Evolutionary conservation across 1,140 invertebrate species (phyloP), one percentile per base, ranked within the genome.

Genomic region (Megalopta genalis): DNA sequence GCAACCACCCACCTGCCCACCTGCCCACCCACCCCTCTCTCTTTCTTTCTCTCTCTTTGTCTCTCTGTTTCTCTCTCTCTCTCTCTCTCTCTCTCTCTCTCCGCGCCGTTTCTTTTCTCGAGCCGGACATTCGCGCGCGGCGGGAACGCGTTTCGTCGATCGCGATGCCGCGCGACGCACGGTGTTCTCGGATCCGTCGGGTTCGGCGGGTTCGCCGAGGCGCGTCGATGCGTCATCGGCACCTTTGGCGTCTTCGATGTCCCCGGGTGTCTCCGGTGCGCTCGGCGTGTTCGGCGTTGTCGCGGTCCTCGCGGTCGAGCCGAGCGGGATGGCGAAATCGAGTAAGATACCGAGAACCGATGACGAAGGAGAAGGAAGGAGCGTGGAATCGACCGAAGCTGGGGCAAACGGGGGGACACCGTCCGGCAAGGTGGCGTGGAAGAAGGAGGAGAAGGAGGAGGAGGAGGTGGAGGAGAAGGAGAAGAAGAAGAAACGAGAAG

Each of bases 401-500:
- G 25, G 46, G 37, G 49, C 37, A 70, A 49, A 54, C 57, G 21
- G 37, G 60, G 39, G 46, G 77, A 64, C 67, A 25, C 37, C 42
- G 66, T n/a, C 65, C 46, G 62, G 52, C 60, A 65, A 57, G 54
- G 18, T n/a, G 21, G 60, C 42, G 78, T 81, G 72, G 32, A 57
- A n/a, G 54, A 7, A n/a, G n/a, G 37, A 57, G 21, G n/a, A n/a
- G n/a, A 46, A 76, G 77, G 81, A 60, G 72, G 78, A 82, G 75
- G 77, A 67, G 79, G 73, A 70, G 60, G 66, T 67, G 39, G 52
- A 77, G 62, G 82, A 65, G 67, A 64, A 71, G 67, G 77, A 62
- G 71, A 67, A 49, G 80, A 80, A 72, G 69, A 78, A 65, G 60
- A 68, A 68, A 37, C 75, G 79, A 81, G 76, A 65, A 79, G 74